A percentile compares a stretch with the other conserved stretches of the same genome.
Evolutionary conservation across 2,113 vertebrate genomes (phyloP).

Genomic region (Tupaia chinensis): DNA sequence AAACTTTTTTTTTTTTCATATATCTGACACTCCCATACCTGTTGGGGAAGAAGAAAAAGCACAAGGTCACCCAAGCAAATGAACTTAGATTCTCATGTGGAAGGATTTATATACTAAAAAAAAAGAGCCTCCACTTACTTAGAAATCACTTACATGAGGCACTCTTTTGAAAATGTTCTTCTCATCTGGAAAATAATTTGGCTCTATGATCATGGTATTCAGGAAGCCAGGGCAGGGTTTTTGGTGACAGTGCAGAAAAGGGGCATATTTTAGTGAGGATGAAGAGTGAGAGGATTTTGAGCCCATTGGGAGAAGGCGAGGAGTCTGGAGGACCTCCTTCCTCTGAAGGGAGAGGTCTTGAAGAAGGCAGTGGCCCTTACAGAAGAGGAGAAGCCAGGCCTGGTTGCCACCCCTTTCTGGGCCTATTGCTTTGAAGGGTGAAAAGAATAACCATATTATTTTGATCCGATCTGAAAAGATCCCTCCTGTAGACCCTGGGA

Average conservation of each 20-base stretch:
- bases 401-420: not conserved
- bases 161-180: constrained; percentile 51
- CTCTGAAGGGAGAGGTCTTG: not conserved
- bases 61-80: not conserved
- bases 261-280: not conserved
- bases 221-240: not conserved
- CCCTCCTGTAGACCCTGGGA: not conserved
- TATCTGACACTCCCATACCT: constrained; percentile 41
- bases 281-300: not conserved
- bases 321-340: not conserved
- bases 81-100: constrained; percentile 66
- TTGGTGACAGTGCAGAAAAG: not conserved
- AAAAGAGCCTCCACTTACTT: not conserved
- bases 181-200: constrained; percentile 63
- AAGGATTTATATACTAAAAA: constrained; percentile 46
- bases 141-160: constrained; percentile 52
- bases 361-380: not conserved
- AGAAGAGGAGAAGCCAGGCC: not conserved
- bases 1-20: constrained; percentile 42
- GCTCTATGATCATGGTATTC: not conserved
- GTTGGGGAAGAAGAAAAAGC: not conserved
- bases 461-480: not conserved
- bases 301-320: not conserved
- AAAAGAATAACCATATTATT: not conserved
- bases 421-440: not conserved